phyloP scores from a whole-genome alignment of 2,888 invertebrate species.

The Dusona sp. region DNA sequence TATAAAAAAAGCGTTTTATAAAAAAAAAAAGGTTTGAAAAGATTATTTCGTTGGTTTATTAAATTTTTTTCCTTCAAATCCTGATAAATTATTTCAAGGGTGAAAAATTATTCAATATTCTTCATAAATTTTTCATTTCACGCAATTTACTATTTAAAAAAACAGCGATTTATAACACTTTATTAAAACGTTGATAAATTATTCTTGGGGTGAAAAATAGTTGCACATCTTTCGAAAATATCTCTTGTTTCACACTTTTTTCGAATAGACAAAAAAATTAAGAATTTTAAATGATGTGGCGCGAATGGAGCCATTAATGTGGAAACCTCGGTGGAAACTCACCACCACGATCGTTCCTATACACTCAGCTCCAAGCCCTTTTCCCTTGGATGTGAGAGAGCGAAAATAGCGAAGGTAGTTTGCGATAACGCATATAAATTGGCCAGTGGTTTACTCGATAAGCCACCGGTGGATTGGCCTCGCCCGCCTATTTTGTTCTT shows the following conservation, averaged over 20 bases:
- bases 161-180: neutral
- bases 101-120: neutral
- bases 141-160: neutral
- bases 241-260: neutral
- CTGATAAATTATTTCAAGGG: neutral
- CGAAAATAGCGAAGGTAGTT: slow-evolving; percentile 10
- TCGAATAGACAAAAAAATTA: neutral
- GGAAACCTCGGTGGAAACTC: slow-evolving; percentile 17
- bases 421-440: slow-evolving; percentile 62
- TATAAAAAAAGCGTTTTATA: no score
- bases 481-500: slow-evolving; percentile 15
- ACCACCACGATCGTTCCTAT: neutral
- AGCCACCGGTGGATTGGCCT: slow-evolving; percentile 51
- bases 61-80: neutral
- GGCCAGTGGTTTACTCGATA: slow-evolving; percentile 54
- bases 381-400: neutral
- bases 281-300: neutral
- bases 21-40: neutral
- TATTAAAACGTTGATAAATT: neutral
- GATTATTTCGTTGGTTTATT: neutral
- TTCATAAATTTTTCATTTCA: neutral
- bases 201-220: neutral
- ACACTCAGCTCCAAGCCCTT: neutral
- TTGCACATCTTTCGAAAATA: neutral
- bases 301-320: slow-evolving; percentile 14